Evolutionary conservation across 2,113 vertebrate genomes (phyloP), one percentile per base, ranked within the genome.

Genomic region (Calyptomena viridis): DNA sequence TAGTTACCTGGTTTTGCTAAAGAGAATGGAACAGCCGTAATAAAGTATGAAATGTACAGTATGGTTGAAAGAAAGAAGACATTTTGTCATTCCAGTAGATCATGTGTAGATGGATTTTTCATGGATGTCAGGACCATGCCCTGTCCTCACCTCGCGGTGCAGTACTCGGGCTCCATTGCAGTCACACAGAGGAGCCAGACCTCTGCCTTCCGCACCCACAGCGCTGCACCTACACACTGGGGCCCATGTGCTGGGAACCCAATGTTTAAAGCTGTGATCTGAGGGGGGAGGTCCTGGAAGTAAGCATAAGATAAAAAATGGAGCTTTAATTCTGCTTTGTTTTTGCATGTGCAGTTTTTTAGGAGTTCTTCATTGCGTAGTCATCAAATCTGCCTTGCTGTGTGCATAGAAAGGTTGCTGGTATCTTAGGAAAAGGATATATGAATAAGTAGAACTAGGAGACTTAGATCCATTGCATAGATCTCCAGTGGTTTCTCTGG

Each of bases 101-200:
- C 3, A 6, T 12, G 28, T 31, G 20, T 42, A 28, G 58, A n/a
- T 47, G 30, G 24, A 39, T 68, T 68, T 84, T 35, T 52, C 6
- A 1, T 22, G 46, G 63, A 73, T 42, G 8, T 21, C 22, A 22
- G 11, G 7, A 10, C n/a, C 68, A 12, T 69, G n/a, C 56, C 22
- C 35, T 47, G 23, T 55, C 58, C 49, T 81, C 17, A 19, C 23
- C 37, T 33, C 24, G 2, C 0, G 0, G 17, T 58, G 31, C 64
- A 40, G 12, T 22, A 27, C 4, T 1, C 22, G 6, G 46, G 19
- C n/a, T 82, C 12, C 2, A 0, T 28, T 76, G 28, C 8, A 7
- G 2, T 73, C 16, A 2, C 8, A 37, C 5, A 28, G 37, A 18
- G 40, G 24, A 77, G 60, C 44, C 0, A 1, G 31, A 71, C 33